Evolutionary conservation across 2,797 vertebrate genomes (phyloP).

Genomic region (Lithobates sylvaticus): DNA sequence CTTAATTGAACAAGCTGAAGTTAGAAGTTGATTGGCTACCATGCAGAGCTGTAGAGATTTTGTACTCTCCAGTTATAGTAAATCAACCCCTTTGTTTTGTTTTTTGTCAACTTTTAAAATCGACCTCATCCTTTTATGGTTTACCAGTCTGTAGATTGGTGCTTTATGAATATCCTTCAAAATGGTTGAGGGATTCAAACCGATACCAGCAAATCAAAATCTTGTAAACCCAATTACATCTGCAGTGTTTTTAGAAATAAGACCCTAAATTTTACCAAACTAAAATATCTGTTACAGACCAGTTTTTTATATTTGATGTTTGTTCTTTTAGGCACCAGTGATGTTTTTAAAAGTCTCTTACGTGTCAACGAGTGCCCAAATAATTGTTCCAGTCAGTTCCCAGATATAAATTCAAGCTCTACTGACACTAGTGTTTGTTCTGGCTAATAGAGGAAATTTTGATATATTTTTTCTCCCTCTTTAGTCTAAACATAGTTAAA

Average conservation of each 20-base stretch:
- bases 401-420: constrained; percentile 37
- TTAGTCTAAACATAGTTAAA: constrained; percentile 53
- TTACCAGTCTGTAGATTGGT: no score
- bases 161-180: neutral
- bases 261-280: neutral
- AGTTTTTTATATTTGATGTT: neutral
- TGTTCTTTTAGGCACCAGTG: neutral
- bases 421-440: constrained; percentile 28
- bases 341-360: constrained; percentile 29
- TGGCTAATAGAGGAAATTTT: constrained; percentile 21
- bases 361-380: constrained; percentile 2
- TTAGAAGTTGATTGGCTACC: no score
- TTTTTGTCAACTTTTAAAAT: neutral
- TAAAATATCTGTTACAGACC: neutral
- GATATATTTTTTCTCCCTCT: constrained; percentile 12
- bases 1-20: no score
- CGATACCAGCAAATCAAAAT: neutral
- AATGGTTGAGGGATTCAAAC: neutral
- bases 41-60: no score
- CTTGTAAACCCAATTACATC: neutral
- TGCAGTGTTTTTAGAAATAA: neutral
- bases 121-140: no score
- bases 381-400: constrained; percentile 33
- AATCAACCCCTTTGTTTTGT: neutral
- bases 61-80: no score